These are phyloP conservation scores for Ophion ellenae DNA, from an alignment of 2,888 invertebrate species.

Conservation along the genomic window DNA sequence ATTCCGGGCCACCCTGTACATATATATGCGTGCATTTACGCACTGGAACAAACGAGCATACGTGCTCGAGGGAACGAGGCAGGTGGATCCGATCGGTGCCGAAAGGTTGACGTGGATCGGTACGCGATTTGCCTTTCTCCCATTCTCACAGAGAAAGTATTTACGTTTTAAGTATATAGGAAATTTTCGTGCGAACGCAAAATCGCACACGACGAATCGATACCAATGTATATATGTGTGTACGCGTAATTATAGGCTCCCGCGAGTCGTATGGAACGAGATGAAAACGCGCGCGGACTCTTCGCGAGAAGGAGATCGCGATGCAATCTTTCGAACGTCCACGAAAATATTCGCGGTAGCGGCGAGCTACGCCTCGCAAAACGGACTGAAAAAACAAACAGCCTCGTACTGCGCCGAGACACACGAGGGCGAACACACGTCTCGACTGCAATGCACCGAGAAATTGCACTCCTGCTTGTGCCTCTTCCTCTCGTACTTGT, in stretches of 20 bases:
- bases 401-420: not conserved
- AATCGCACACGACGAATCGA: constrained; percentile 8
- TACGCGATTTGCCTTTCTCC: constrained; percentile 54
- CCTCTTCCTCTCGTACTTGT: constrained; percentile 29
- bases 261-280: constrained; percentile 57
- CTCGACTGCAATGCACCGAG: not conserved
- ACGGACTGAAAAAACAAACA: constrained; percentile 52
- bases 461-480: constrained; percentile 10
- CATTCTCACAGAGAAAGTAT: constrained; percentile 61
- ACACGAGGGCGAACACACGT: not conserved
- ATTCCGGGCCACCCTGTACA: not conserved
- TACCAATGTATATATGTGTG: constrained; percentile 2
- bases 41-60: not conserved
- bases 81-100: constrained; percentile 28
- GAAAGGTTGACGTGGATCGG: constrained; percentile 29
- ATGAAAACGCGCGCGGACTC: constrained; percentile 56
- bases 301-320: constrained; percentile 53
- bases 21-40: not conserved
- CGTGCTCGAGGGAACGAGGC: constrained; percentile 32
- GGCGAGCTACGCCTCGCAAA: constrained; percentile 37
- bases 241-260: constrained; percentile 62
- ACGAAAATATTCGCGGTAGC: constrained; percentile 30
- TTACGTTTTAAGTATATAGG: constrained; percentile 18
- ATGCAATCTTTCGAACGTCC: constrained; percentile 24
- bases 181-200: constrained; percentile 24